Evolutionary conservation across 2,888 invertebrate species (phyloP).

Genomic region (Heliconius ismenius): DNA sequence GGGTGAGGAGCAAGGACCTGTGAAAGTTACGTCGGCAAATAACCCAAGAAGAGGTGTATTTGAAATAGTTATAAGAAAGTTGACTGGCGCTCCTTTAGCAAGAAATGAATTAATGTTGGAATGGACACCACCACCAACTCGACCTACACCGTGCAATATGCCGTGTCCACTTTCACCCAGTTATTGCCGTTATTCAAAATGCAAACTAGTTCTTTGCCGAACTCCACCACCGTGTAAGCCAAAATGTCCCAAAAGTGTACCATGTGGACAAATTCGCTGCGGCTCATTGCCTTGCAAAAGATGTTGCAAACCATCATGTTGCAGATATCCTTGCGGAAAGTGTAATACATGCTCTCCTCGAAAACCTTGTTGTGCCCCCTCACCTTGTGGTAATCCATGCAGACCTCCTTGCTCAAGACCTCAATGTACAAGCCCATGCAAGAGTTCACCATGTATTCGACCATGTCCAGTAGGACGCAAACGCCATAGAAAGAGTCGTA

Average conservation of each 20-base stretch:
- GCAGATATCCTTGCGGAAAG: conserved; percentile 49
- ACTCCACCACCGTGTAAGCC: conserved; percentile 54
- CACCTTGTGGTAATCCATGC: conserved; percentile 43
- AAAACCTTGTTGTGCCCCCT: conserved; percentile 38
- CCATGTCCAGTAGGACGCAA: conserved; percentile 64
- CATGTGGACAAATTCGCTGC: conserved; percentile 50
- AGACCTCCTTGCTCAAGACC: conserved; percentile 46
- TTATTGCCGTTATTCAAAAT: conserved; percentile 57
- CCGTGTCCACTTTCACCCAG: conserved; percentile 50
- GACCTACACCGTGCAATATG: conserved; percentile 52
- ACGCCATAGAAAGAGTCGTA: conserved; percentile 55
- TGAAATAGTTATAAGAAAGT: conserved; percentile 69
- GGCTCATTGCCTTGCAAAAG: conserved; percentile 48
- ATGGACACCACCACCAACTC: conserved; percentile 71
- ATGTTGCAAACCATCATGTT: conserved; percentile 50
- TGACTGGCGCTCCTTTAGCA: conserved; percentile 71
- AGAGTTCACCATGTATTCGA: conserved; percentile 62
- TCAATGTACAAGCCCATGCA: conserved; percentile 54
- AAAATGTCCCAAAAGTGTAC: conserved; percentile 53
- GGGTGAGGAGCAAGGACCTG: conserved; percentile 58
- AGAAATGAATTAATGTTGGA: conserved; percentile 75
- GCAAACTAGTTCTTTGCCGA: conserved; percentile 61
- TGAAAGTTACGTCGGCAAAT: conserved; percentile 62
- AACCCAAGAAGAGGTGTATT: conserved; percentile 75
- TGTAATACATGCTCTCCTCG: conserved; percentile 43